Conservation (phyloP, 2,797 vertebrate genomes). For the Rhinella marina region DNA sequence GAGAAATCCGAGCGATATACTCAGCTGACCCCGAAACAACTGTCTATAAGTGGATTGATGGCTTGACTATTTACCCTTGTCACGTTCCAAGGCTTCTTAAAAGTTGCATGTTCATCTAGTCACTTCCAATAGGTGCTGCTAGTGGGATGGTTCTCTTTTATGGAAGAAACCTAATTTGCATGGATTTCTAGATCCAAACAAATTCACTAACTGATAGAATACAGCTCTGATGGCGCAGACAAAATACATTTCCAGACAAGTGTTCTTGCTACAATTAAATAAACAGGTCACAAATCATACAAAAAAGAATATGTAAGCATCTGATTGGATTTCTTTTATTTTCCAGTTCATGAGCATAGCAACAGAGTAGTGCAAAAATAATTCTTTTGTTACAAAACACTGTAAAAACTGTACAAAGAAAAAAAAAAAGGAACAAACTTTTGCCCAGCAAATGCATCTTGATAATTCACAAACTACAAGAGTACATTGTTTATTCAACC, state of each 20-base stretch:
- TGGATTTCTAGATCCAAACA: too few relatives aligned
- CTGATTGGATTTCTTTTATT: slow-evolving; percentile 24
- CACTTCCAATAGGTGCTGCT: too few relatives aligned
- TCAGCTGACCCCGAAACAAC: too few relatives aligned
- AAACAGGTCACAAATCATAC: background rate
- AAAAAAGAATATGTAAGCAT: slow-evolving; percentile 10
- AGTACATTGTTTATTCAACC: background rate
- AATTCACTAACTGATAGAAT: too few relatives aligned
- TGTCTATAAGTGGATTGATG: too few relatives aligned
- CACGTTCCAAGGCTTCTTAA: too few relatives aligned
- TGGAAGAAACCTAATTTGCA: too few relatives aligned
- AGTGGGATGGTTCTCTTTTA: too few relatives aligned
- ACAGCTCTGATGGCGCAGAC: too few relatives aligned
- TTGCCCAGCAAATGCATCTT: slow-evolving; percentile 60
- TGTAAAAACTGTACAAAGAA: slow-evolving; percentile 53
- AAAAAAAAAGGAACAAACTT: slow-evolving; percentile 35
- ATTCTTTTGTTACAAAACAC: slow-evolving; percentile 28
- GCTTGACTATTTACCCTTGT: too few relatives aligned
- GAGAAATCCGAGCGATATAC: too few relatives aligned
- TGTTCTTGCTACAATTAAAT: background rate
- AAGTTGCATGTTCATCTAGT: too few relatives aligned
- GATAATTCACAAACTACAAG: slow-evolving; percentile 1
- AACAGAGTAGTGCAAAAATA: slow-evolving; percentile 58
- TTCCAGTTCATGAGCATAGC: slow-evolving; percentile 53
- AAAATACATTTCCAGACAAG: background rate